Evolutionary conservation across 1,140 invertebrate genomes (phyloP), one percentile per base, ranked within the genome.

Genomic region (Varroa destructor): DNA sequence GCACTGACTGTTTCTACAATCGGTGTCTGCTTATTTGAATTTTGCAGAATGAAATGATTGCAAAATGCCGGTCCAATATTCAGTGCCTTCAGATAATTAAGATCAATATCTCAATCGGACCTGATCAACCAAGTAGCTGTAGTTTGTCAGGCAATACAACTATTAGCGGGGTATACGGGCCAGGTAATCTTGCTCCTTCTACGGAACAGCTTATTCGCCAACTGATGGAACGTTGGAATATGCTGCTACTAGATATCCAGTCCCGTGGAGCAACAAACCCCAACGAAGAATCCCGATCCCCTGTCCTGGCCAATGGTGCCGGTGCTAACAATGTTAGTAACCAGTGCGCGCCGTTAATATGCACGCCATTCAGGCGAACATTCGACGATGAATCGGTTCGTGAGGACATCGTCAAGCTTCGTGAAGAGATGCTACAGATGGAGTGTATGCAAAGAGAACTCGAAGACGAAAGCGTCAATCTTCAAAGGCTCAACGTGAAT

Each of bases 41-140:
- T 8, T 51, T 51, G 0, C 37, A 67, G 61, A 67, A 46, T 46
- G 61, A 67, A 8, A 67, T 67, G 61, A 46, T 43, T 14, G 61
- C 61, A 10, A 67, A 40, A 67, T 67, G 61, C 61, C 61, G 40
- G 12, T 67, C 61, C 12, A 40, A 67, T 46, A 40, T 67, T 40
- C 61, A 67, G 61, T 67, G 61, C 61, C 61, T 67, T 67, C 61
- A 67, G 46, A 67, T 67, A 67, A 67, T 67, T 37, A 67, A 67
- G 36, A 67, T 67, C 36, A 67, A 46, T 5, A 67, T 67, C 61
- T 67, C 61, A 5, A 67, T 67, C 36, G 61, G 40, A 46, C 61
- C 61, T 40, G 61, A 67, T 8, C 46, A 51, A 51, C 46, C 46
- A 5, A 8, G 46, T 51, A 8, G 8, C 46, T 51, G 46, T 8